A percentile compares a stretch with the other conserved stretches of the same genome.
Evolutionary conservation across 2,888 invertebrate species (phyloP).

Genomic region (Philaethria dido): DNA sequence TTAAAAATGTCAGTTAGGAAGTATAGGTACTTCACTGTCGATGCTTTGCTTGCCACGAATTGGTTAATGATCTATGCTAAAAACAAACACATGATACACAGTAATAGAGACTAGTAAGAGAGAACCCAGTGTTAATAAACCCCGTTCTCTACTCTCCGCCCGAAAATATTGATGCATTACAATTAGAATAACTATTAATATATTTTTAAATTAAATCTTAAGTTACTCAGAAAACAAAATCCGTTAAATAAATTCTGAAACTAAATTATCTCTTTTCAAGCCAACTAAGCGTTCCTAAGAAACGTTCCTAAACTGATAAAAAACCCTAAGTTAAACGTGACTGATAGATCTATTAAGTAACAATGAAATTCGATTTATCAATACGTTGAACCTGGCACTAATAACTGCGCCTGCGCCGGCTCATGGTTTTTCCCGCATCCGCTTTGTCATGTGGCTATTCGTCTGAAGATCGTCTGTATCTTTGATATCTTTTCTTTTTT

Average conservation of each 20-base stretch:
- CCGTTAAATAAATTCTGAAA: background rate
- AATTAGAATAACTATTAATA: no score
- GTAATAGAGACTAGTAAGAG: no score
- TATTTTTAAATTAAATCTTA: background rate
- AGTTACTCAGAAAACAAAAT: background rate
- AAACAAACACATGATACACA: no score
- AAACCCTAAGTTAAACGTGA: background rate
- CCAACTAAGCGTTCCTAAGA: background rate
- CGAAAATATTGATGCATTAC: no score
- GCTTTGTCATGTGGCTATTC: conserved; percentile 37
- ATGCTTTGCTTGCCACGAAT: no score
- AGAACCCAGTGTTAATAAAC: no score
- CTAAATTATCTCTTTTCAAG: background rate
- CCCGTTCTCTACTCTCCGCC: no score
- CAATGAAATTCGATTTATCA: conserved; percentile 28
- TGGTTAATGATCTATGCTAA: no score
- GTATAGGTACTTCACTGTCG: no score
- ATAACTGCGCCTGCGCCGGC: conserved; percentile 26
- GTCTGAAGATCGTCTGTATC: conserved; percentile 26
- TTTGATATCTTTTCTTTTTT: conserved; percentile 13
- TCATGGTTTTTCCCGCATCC: conserved; percentile 55
- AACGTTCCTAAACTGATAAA: background rate
- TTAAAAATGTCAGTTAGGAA: no score
- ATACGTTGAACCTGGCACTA: conserved; percentile 24
- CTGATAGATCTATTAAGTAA: conserved; percentile 19